phyloP scores from a whole-genome alignment of 2,113 vertebrate genomes.

The Semnornis frantzii region DNA sequence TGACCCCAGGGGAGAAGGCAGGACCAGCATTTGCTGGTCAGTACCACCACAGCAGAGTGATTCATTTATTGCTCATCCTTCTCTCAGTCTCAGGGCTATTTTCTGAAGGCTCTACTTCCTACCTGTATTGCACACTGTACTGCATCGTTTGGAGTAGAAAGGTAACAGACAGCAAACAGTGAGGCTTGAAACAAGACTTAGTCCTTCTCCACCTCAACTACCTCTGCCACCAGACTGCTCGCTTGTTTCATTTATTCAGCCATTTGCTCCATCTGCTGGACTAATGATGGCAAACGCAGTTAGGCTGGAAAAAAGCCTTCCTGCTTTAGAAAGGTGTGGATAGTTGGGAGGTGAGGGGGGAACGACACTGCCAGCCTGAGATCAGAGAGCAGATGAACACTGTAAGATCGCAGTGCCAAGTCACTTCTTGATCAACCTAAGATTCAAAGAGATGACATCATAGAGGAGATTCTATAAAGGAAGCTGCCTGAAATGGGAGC shows the following conservation, averaged over 20 bases:
- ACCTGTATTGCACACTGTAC: neutral
- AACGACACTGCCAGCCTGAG: neutral
- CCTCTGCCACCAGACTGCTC: neutral
- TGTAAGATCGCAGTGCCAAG: neutral
- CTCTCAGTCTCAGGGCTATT: neutral
- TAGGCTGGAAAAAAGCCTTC: neutral
- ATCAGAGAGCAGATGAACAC: neutral
- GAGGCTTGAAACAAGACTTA: neutral
- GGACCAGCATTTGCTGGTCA: neutral
- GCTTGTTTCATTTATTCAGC: neutral
- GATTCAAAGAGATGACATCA: neutral
- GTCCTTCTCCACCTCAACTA: neutral
- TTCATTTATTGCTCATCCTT: neutral
- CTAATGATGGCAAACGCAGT: neutral
- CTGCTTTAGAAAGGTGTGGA: neutral
- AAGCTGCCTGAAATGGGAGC: neutral
- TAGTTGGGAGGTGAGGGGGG: neutral
- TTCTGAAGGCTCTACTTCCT: neutral
- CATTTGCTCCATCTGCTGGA: conserved; percentile 70
- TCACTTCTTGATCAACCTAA: neutral
- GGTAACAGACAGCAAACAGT: neutral
- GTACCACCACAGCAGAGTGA: neutral
- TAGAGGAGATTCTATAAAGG: neutral
- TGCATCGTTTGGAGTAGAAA: neutral
- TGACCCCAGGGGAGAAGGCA: neutral